phyloP scores from a whole-genome alignment of 2,888 invertebrate species.

The Orchesella flavescens region DNA sequence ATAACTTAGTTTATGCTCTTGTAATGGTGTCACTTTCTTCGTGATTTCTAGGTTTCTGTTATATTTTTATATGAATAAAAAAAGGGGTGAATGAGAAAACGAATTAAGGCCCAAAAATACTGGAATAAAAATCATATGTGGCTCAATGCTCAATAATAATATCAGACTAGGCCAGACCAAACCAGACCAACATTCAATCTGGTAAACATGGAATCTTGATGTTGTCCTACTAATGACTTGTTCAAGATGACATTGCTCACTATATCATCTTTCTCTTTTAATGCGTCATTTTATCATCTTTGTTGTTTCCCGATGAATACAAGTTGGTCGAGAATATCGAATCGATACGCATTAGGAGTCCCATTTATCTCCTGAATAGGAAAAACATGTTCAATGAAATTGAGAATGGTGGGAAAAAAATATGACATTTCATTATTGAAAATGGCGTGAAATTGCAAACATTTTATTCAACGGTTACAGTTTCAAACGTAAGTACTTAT shows the following conservation, averaged over 20 bases:
- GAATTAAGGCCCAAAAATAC: constrained; percentile 11
- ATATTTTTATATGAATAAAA: neutral
- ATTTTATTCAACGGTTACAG: too few relatives aligned
- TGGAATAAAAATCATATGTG: constrained; percentile 11
- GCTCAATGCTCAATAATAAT: neutral
- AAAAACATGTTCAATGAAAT: too few relatives aligned
- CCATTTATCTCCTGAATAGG: neutral
- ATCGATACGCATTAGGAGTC: constrained; percentile 10
- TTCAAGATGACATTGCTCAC: constrained; percentile 4
- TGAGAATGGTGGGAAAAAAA: too few relatives aligned
- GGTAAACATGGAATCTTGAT: too few relatives aligned
- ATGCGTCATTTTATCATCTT: neutral
- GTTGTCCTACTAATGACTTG: constrained; percentile 1
- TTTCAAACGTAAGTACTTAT: too few relatives aligned
- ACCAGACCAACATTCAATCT: too few relatives aligned
- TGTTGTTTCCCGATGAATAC: neutral
- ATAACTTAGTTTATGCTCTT: constrained; percentile 22
- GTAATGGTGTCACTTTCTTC: constrained; percentile 32
- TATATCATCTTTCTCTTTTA: constrained; percentile 2
- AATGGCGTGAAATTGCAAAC: constrained; percentile 6
- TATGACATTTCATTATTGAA: too few relatives aligned
- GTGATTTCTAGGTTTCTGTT: neutral
- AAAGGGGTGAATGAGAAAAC: neutral
- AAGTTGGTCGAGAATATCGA: neutral
- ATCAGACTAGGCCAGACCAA: too few relatives aligned